phyloP scores from a whole-genome alignment of 2,113 vertebrate species.

The Zosterops pallidus region DNA sequence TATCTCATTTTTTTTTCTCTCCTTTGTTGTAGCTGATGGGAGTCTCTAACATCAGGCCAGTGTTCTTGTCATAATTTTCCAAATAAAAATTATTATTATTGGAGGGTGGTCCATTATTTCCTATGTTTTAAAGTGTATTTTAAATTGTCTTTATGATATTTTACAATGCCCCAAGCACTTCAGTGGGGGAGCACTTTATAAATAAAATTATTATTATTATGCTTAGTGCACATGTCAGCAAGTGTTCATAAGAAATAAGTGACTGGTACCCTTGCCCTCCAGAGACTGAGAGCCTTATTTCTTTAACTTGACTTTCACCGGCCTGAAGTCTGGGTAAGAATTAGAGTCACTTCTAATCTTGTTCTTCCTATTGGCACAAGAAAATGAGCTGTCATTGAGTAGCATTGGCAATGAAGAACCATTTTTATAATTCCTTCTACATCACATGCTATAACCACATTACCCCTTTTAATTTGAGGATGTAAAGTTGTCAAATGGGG shows the following conservation, averaged over 20 bases:
- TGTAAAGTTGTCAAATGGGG: slow-evolving; percentile 21
- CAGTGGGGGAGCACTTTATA: slow-evolving; percentile 43
- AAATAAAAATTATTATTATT: slow-evolving; percentile 45
- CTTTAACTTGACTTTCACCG: slow-evolving; percentile 58
- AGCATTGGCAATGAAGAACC: slow-evolving; percentile 39
- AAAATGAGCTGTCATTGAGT: slow-evolving; percentile 69
- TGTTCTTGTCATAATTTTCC: slow-evolving; percentile 24
- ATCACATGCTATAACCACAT: slow-evolving; percentile 14
- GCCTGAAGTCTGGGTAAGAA: slow-evolving; percentile 64
- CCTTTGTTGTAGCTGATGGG: not conserved
- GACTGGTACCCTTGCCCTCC: slow-evolving; percentile 66
- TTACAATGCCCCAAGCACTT: slow-evolving; percentile 33
- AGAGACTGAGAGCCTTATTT: slow-evolving; percentile 65
- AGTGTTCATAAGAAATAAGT: slow-evolving; percentile 42
- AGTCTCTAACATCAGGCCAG: not conserved
- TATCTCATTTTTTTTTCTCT: not conserved
- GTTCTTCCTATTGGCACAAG: slow-evolving; percentile 67
- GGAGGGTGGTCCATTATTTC: slow-evolving; percentile 28
- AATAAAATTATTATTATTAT: slow-evolving; percentile 63
- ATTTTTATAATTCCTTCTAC: slow-evolving; percentile 66
- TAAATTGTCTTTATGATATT: slow-evolving; percentile 43
- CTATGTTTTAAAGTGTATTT: slow-evolving; percentile 46
- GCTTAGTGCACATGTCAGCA: slow-evolving; percentile 59
- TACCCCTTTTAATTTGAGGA: slow-evolving; percentile 46
- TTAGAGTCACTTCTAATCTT: slow-evolving; percentile 69